These are phyloP conservation scores for Motacilla tschutschensis DNA, from an alignment of 2,113 vertebrate genomes.

Conservation along the genomic window DNA sequence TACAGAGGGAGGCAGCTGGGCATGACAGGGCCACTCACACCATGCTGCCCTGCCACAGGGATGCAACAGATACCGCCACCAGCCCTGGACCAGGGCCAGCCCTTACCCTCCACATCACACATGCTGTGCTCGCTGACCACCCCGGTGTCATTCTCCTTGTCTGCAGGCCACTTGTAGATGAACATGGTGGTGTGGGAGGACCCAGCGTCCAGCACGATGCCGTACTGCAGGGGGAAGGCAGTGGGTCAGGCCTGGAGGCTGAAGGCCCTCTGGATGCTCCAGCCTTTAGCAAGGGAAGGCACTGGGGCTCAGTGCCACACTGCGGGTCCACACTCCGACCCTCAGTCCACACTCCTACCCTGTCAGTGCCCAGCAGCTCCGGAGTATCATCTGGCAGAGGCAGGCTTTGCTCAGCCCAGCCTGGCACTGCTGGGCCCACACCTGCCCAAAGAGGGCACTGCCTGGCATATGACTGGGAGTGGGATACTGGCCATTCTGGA, in stretches of 20 bases:
- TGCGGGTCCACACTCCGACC: accelerated
- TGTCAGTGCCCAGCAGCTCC: neutral
- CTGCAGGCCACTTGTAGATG: conserved; percentile 82
- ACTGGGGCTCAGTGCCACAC: neutral
- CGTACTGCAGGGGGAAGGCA: conserved; percentile 69
- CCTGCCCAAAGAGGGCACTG: neutral
- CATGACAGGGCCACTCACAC: neutral
- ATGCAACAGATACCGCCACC: neutral
- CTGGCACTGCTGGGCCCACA: neutral
- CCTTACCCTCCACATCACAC: conserved; percentile 76
- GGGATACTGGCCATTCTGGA: neutral
- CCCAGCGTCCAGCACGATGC: conserved; percentile 86
- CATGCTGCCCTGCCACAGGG: neutral
- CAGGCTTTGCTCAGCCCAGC: neutral
- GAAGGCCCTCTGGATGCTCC: neutral
- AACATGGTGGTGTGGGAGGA: conserved; percentile 86
- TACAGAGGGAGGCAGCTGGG: neutral
- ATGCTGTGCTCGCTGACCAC: conserved; percentile 80
- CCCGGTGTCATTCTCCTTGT: conserved; percentile 84
- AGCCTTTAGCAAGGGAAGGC: neutral
- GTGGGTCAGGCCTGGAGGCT: neutral
- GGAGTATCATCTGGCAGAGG: neutral
- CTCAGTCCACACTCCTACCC: neutral
- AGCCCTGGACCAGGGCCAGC: accelerated
- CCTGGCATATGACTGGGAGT: neutral